A percentile compares a stretch with the other conserved stretches of the same genome.
These are phyloP conservation scores for Oreochromis spilurus DNA, from an alignment of 2,113 vertebrate species.

Conservation along the genomic window DNA sequence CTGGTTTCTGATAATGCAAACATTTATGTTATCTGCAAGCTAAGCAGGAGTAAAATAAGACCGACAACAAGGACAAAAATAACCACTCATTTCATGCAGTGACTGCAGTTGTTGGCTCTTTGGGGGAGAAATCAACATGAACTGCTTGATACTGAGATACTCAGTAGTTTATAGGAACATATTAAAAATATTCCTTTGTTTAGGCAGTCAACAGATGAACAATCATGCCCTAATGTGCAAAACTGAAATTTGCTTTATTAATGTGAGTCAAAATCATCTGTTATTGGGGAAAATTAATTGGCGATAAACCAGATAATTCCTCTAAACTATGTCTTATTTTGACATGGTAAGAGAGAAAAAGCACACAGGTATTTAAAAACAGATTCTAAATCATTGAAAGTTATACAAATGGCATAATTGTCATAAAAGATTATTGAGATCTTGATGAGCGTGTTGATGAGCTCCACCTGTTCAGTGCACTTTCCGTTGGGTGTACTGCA, in stretches of 20 bases:
- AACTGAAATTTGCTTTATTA: background rate
- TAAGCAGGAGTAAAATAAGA: background rate
- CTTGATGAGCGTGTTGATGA: no score
- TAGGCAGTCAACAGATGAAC: background rate
- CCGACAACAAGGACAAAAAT: background rate
- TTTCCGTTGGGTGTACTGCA: slow-evolving; percentile 38
- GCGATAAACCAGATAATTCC: background rate
- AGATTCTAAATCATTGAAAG: background rate
- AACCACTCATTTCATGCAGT: background rate
- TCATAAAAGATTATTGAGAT: background rate
- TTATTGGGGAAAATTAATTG: background rate
- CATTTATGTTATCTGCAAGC: background rate
- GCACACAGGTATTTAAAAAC: background rate
- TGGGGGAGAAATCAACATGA: background rate
- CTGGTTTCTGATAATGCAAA: background rate
- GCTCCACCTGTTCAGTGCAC: slow-evolving; percentile 78
- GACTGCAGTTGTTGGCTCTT: background rate
- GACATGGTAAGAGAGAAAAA: background rate
- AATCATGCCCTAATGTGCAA: background rate
- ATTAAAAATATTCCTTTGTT: background rate
- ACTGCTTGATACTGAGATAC: background rate
- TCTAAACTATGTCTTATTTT: background rate
- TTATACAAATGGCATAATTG: background rate
- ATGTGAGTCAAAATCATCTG: background rate
- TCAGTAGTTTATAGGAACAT: background rate